A percentile compares a stretch with the other conserved stretches of the same genome.
phyloP scores from a whole-genome alignment of 2,888 invertebrate genomes.

The Cephonodes hylas region DNA sequence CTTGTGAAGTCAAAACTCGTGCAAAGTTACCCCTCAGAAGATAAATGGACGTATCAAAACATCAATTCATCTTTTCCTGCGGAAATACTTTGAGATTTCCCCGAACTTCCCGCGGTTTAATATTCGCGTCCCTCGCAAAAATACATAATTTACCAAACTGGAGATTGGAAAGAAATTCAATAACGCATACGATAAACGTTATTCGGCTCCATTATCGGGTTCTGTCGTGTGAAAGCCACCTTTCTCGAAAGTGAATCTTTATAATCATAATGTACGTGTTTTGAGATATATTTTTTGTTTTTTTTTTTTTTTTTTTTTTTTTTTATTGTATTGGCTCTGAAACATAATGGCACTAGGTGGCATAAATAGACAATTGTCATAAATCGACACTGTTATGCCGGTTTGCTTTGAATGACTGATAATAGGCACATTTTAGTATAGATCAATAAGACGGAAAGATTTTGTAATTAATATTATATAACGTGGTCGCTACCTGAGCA shows the following conservation, averaged over 20 bases:
- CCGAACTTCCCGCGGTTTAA: conserved; percentile 7
- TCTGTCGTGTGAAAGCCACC: not conserved
- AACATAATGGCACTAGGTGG: too few species aligned
- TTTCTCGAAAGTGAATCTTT: not conserved
- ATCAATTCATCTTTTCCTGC: not conserved
- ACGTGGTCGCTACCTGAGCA: too few species aligned
- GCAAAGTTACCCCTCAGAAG: not conserved
- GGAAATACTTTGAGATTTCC: conserved; percentile 11
- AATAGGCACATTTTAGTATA: too few species aligned
- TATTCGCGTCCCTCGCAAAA: conserved; percentile 17
- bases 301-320: too few species aligned
- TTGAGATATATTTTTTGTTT: too few species aligned
- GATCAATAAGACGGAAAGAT: too few species aligned
- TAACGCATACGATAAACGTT: conserved; percentile 31
- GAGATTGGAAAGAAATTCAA: conserved; percentile 46
- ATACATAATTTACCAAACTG: conserved; percentile 33
- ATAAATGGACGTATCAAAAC: conserved; percentile 3
- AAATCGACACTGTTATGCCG: too few species aligned
- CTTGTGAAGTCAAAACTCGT: not conserved
- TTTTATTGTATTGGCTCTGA: too few species aligned
- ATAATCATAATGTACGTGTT: not conserved
- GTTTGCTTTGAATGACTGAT: too few species aligned
- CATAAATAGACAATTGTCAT: too few species aligned
- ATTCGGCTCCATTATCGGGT: conserved; percentile 5
- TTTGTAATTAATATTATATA: too few species aligned